phyloP scores from a whole-genome alignment of 1,140 invertebrate genomes.

The Whitmania pigra region DNA sequence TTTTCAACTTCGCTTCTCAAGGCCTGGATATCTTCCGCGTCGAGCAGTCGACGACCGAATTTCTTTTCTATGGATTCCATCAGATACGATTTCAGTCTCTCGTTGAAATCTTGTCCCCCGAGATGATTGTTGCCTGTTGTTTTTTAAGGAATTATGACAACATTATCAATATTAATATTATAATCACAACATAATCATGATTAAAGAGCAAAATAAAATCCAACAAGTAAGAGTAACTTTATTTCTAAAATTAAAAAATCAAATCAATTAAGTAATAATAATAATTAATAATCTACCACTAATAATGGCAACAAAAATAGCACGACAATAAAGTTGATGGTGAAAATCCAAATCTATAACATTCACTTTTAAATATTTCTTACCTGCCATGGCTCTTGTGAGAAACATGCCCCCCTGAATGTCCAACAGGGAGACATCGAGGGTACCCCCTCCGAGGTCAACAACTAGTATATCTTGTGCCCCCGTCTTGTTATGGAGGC shows the following conservation, averaged over 20 bases:
- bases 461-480: constrained; percentile 44
- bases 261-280: no score
- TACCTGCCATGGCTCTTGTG: constrained; percentile 47
- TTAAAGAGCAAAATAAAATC: no score
- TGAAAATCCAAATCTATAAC: no score
- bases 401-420: constrained; percentile 46
- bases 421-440: constrained; percentile 45
- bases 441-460: constrained; percentile 45
- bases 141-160: background rate
- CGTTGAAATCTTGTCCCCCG: constrained; percentile 47
- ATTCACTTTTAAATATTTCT: background rate
- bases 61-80: constrained; percentile 31
- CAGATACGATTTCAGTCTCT: constrained; percentile 38
- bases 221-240: no score
- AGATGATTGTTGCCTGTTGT: constrained; percentile 43
- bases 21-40: constrained; percentile 44
- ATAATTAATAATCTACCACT: no score
- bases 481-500: constrained; percentile 39
- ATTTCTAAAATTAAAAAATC: no score
- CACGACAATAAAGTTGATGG: no score
- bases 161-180: no score
- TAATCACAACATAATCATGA: no score
- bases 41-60: constrained; percentile 32
- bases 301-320: no score
- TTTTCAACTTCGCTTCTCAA: constrained; percentile 43